Base-by-base conservation (phyloP, 2,888 invertebrate genomes). In the Kuschelorhynchus macadamiae region DNA sequence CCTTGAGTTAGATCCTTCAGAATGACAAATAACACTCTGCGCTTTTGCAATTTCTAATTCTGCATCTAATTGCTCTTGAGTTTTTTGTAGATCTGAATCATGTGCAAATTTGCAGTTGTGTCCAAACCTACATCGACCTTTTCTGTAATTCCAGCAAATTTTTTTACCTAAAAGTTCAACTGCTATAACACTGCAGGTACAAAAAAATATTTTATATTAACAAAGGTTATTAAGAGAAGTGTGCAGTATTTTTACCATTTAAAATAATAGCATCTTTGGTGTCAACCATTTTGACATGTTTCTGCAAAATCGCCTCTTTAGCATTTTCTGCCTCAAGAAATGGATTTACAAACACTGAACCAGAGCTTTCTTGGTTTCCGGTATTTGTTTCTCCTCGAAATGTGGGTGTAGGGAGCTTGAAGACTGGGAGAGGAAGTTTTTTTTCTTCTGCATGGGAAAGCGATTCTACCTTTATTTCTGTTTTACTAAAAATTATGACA, bases 61-160 rank as follows among this genome's bases (percentile, higher is more conserved):
- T 16, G 84, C 84, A 73, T 88, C 87, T 25, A 89, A 80, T 77
- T 90, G 88, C 55, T 87, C 87, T 20, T 85, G 81, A 46, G 87
- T 85, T 77, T 89, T 88, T 79, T 91, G 91, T 25, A 95, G 85
- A 81, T 96, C 95, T 0, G 94, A 93, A 78, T 95, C 95, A 82
- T 97, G 96, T 0, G 95, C 95, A 83, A 91, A 97, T 75, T 93
- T 93, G 82, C 97, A 97, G 78, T 93, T 95, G 79, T 94, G 94
- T 0, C 96, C 96, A 84, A 95, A 96, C 53, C 94, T 88, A 81
- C 97, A 97, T 9, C 74, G 88, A 0, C 96, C 96, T 81, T 95
- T 95, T 33, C 94, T 87, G 81, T 95, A 95, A 84, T 95, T 96
- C 94, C 95, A 96, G 83, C 97, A 97, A 69, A 96, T 92, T 81